Evolutionary conservation across 2,888 invertebrate species (phyloP).

Genomic region (Drosophila eohydei): DNA sequence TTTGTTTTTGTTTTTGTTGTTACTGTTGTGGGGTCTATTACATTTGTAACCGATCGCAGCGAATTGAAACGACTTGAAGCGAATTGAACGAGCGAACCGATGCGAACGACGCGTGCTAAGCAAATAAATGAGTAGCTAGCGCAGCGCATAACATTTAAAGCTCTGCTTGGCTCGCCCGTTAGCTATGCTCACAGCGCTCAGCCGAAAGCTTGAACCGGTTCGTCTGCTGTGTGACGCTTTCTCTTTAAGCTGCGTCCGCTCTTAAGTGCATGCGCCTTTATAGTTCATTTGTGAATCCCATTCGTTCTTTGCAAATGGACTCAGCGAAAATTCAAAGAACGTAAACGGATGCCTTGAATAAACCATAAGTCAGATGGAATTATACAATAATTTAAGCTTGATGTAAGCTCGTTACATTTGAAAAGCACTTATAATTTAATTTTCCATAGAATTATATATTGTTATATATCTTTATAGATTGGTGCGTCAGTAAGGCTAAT

Average conservation of each 20-base stretch:
- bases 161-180: conserved; percentile 32
- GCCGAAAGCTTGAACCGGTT: conserved; percentile 6
- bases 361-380: not conserved
- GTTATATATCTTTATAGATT: not conserved
- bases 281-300: conserved; percentile 43
- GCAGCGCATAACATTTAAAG: conserved; percentile 63
- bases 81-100: conserved; percentile 36
- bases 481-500: conserved; percentile 35
- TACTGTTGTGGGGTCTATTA: conserved; percentile 28
- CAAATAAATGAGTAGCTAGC: conserved; percentile 55
- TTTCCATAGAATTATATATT: not conserved
- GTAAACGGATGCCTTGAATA: too few relatives aligned
- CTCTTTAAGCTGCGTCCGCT: conserved; percentile 9
- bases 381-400: not conserved
- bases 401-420: not conserved
- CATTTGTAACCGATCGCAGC: conserved; percentile 25
- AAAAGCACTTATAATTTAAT: not conserved
- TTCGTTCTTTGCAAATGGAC: conserved; percentile 14
- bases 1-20: not conserved
- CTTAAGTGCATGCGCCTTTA: conserved; percentile 17
- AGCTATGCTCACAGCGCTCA: not conserved
- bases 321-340: not conserved
- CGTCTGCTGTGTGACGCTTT: not conserved
- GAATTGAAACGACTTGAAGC: conserved; percentile 5
- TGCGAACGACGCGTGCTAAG: conserved; percentile 49